Base-by-base conservation (phyloP, 2,797 vertebrate genomes). In the Botia kubotai region DNA sequence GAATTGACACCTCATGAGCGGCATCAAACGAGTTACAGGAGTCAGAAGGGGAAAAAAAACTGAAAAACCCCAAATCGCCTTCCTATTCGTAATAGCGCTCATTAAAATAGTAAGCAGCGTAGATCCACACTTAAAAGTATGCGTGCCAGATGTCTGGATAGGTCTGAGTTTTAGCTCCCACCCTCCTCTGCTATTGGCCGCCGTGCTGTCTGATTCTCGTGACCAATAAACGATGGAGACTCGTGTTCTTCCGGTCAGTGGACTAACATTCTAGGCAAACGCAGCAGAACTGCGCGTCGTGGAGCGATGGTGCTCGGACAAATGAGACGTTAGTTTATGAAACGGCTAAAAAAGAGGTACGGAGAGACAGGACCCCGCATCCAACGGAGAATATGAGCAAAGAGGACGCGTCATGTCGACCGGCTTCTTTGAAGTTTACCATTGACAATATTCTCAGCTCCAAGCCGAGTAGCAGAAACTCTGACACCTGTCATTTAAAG, bases 371-470 rank as follows among this genome's bases (percentile, higher is more conserved):
- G 50, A 63, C 50, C 58, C 29, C 63, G 52, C 29, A 78, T 72
- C 82, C 46, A 29, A 78, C 70, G 85, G 89, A 89, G 91, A 93
- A 94, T 93, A 95, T 95, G 94, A 95, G 90, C 92, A 95, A 94
- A 90, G 94, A 90, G 82, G 93, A 92, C 63, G 88, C 88, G 17
- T 87, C 92, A 92, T 94, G 93, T 85, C 91, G 92, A 86, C 92
- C 94, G 80, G 90, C 93, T 84, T 92, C 94, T 82, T 87, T 95
- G 19, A 95, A 92, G 83, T 95, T 95, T 80, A 95, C 94, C 0
- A 95, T 95, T 87, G 94, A 95, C 84, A 94, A 92, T 80, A 95
- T 95, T 46, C 92, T 95, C 50, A 95, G 94, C 84, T 89, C 94
- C 4, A 94, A 94, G 76, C 90, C 91, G 12, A 93, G 86, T 82